Base-by-base conservation (phyloP, 2,797 vertebrate genomes). In the Ispidina lecontei region DNA sequence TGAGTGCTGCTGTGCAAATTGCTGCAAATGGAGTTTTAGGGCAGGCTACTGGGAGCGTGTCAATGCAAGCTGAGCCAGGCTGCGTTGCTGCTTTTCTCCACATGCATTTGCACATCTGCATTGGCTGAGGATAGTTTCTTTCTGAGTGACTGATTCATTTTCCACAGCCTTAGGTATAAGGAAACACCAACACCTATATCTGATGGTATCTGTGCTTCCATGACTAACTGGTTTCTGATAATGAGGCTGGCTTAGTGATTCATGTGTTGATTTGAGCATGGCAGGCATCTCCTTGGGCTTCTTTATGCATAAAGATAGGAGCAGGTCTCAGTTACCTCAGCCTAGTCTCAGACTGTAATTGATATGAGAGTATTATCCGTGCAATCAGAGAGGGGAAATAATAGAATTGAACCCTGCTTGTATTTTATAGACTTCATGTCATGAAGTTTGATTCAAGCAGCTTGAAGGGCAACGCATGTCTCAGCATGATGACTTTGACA, bases 251-350 rank as follows among this genome's bases (percentile, higher is more conserved):
- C 21, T 26, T 13, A 17, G 12, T 8, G 23, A 9, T 11, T 18
- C 6, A 3, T 0, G 39, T 14, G 59, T 0, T 37, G 18, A 11
- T 41, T 7, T 26, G 56, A 79, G 52, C 43, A 3, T 9, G 35
- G 26, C 29, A 28, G 23, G 19, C 4, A 2, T 37, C 49, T 87
- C 44, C 49, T 47, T 55, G 76, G 43, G 33, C 26, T 64, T 62
- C 18, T 4, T 4, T 12, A 3, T 2, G 12, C 7, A 3, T 11
- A 51, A 13, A 26, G 31, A 25, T 6, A 14, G 19, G n/a, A 64
- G 44, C 18, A 46, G 17, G 7, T 41, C 23, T 77, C 31, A 54
- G 22, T 74, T 26, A 4, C 13, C 10, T 60, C 79, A 47, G 39
- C 21, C 43, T 47, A 18, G 21, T 12, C 46, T 70, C 31, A 44